Conservation (phyloP, 2,113 vertebrate species). For the Apteryx owenii region DNA sequence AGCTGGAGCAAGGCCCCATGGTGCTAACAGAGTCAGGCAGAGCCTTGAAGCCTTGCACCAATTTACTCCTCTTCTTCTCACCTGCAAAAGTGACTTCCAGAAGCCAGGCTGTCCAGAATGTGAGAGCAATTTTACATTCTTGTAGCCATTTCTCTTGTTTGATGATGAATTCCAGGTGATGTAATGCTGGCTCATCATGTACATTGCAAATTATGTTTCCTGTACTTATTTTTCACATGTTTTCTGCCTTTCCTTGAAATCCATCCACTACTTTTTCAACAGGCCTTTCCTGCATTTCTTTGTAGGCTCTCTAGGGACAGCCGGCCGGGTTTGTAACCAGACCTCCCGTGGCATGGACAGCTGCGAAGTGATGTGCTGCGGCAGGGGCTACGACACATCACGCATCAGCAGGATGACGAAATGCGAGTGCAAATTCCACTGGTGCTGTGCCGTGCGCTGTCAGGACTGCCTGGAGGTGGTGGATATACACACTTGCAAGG, state of each 20-base stretch:
- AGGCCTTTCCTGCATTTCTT: background rate
- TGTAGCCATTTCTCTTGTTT: background rate
- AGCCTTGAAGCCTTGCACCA: background rate
- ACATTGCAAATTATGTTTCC: background rate
- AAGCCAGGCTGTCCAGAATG: background rate
- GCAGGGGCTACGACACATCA: constrained; percentile 92
- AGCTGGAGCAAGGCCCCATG: background rate
- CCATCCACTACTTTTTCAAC: background rate
- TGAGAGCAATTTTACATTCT: background rate
- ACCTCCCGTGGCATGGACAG: constrained; percentile 89
- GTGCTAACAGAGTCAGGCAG: background rate
- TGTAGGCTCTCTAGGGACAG: constrained; percentile 90
- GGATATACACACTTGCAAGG: constrained; percentile 94
- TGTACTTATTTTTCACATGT: background rate
- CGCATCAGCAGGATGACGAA: constrained; percentile 87
- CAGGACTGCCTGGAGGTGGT: constrained; percentile 91
- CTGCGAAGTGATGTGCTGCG: constrained; percentile 98
- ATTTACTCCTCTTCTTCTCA: background rate
- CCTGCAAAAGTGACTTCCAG: background rate
- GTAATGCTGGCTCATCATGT: background rate
- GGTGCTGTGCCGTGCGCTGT: constrained; percentile 94
- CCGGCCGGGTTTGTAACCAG: constrained; percentile 90
- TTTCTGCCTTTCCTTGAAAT: background rate
- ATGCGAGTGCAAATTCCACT: constrained; percentile 97
- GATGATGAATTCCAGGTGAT: background rate